phyloP scores from a whole-genome alignment of 2,888 invertebrate genomes.

The Seira musarum region DNA sequence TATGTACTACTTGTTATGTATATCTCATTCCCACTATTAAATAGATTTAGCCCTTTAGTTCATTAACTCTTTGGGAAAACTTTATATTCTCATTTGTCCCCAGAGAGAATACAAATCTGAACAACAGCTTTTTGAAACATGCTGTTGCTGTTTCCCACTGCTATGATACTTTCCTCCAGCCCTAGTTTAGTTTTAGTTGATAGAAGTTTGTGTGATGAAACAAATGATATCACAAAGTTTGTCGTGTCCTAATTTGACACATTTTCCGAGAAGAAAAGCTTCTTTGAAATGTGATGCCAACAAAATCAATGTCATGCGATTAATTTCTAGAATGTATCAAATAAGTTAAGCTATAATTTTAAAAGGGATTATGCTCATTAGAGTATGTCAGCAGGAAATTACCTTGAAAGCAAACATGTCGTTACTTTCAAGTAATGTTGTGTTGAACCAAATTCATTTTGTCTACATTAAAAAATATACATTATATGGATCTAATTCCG shows the following conservation, averaged over 20 bases:
- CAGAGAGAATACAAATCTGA: background rate
- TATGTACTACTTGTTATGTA: background rate
- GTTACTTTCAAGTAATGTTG: too few species aligned
- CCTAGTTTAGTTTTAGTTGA: too few species aligned
- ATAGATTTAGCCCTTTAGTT: background rate
- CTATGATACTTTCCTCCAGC: too few species aligned
- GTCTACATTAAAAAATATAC: background rate
- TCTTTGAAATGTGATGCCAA: background rate
- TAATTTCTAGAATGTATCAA: background rate
- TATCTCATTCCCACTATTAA: background rate
- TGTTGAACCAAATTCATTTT: background rate
- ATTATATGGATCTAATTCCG: background rate
- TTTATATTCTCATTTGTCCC: slow-evolving; percentile 3
- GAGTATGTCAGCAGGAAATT: background rate
- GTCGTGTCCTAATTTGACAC: background rate
- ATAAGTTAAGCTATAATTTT: background rate
- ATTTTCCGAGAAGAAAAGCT: background rate
- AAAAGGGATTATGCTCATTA: slow-evolving; percentile 3
- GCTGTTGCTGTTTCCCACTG: background rate
- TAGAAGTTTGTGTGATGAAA: background rate
- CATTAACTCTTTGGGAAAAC: slow-evolving; percentile 5
- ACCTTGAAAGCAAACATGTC: background rate
- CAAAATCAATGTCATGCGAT: background rate
- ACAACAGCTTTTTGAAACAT: background rate
- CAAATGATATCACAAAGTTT: background rate